Base-by-base conservation (phyloP, 2,888 invertebrate genomes). In the Plebejus anna region DNA sequence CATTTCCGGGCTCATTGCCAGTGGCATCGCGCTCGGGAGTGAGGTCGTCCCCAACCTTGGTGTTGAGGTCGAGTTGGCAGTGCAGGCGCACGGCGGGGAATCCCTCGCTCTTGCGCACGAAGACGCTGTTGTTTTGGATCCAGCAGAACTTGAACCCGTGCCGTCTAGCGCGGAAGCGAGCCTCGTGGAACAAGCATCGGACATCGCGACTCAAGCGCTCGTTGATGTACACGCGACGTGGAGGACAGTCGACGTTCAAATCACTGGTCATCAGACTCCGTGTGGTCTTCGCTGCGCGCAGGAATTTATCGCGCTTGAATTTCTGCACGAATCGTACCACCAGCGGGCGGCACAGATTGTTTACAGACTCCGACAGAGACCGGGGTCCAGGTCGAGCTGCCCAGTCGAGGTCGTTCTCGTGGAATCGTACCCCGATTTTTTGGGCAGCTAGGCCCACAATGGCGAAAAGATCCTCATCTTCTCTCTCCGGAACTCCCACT, bases 101-200 rank as follows among this genome's bases (percentile, higher is more conserved):
- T 42, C 75, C 75, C 42, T 78, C 77, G n/a, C 57, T 47, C 70
- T 75, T 59, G 22, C 77, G 72, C 13, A 77, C 76, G 42, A 75
- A 76, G 16, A 78, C 76, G 16, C 51, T 71, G 9, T 76, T 76
- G 7, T 76, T 51, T 5, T 51, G 42, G 1, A 51, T 51, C 78
- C 78, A 78, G 38, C 78, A 78, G 70, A 61, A 77, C 42, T 47
- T 32, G 55, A 47, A 78, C 16, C 57, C 76, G n/a, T 70, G 1
- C n/a, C 70, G 22, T 55, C 76, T 76, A 6, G 78, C 42, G 55
- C 55, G 70, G n/a, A 11, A 38, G 4, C 76, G 75, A 13, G 77
- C 55, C 11, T 76, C 77, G n/a, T 71, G 77, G 75, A 77, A 76
- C 28, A 78, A 57, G 28, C 55, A 47, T 7, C 77, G 38, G 38